phyloP scores from a whole-genome alignment of 1,140 invertebrate genomes.

The Diorhabda elongata region DNA sequence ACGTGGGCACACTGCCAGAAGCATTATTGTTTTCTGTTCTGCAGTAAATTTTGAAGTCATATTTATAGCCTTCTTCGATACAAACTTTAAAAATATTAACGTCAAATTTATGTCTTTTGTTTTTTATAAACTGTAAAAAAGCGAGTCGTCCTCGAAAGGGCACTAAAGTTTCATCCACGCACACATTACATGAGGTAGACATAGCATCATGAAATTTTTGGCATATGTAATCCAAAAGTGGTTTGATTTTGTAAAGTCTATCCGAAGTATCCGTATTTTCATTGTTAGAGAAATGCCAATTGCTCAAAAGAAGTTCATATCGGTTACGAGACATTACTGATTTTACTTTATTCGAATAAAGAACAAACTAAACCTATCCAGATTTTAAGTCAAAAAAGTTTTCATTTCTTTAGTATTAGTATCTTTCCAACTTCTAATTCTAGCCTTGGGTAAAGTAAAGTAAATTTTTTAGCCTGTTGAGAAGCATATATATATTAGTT shows the following conservation, averaged over 20 bases:
- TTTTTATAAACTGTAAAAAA: constrained; percentile 19
- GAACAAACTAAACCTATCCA: too few relatives aligned
- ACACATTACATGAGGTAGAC: constrained; percentile 8
- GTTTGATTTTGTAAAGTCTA: not conserved
- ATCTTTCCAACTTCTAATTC: too few relatives aligned
- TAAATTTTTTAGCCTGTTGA: too few relatives aligned
- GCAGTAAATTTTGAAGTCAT: too few relatives aligned
- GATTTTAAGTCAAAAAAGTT: too few relatives aligned
- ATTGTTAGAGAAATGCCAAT: not conserved
- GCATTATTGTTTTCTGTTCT: too few relatives aligned
- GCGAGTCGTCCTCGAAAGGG: constrained; percentile 18
- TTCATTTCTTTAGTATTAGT: too few relatives aligned
- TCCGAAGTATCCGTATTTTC: not conserved
- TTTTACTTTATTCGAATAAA: too few relatives aligned
- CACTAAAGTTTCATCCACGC: constrained; percentile 21
- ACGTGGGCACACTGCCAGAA: not conserved
- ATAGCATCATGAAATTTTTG: not conserved
- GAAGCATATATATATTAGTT: too few relatives aligned
- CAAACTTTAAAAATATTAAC: not conserved
- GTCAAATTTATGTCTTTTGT: constrained; percentile 18
- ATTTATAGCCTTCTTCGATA: constrained; percentile 10
- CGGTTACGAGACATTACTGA: not conserved
- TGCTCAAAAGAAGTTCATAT: constrained; percentile 1
- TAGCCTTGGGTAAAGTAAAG: too few relatives aligned
- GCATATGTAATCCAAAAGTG: not conserved